A percentile compares a stretch with the other conserved stretches of the same genome.
Evolutionary conservation across 2,797 vertebrate species (phyloP).

Genomic region (Falco berigora): DNA sequence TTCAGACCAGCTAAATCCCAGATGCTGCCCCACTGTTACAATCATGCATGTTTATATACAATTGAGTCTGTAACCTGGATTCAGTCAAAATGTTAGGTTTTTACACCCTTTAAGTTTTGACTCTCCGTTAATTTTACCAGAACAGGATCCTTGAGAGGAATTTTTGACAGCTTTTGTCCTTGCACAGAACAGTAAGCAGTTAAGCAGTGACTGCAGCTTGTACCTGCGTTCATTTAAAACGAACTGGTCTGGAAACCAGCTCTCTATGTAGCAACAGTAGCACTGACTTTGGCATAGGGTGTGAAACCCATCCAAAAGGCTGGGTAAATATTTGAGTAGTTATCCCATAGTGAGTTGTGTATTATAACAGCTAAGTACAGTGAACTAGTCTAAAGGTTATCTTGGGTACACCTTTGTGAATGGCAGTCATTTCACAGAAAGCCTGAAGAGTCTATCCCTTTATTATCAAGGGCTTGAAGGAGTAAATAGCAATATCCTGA

Average conservation of each 20-base stretch:
- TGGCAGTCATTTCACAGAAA: neutral
- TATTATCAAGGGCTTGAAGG: neutral
- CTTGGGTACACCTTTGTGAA: neutral
- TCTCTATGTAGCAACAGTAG: neutral
- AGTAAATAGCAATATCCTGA: neutral
- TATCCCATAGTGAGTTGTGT: neutral
- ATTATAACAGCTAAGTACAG: neutral
- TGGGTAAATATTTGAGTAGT: slow-evolving; percentile 11
- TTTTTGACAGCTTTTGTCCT: neutral
- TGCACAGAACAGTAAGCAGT: neutral
- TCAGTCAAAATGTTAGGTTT: neutral
- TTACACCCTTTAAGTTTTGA: neutral
- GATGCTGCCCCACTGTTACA: neutral
- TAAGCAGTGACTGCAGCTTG: neutral
- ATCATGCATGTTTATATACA: neutral
- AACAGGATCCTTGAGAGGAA: neutral
- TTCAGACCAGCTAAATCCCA: neutral
- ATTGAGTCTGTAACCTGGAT: neutral
- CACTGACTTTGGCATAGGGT: neutral
- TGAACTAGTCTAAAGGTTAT: neutral
- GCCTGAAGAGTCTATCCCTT: neutral
- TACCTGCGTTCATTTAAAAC: neutral
- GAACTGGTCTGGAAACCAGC: neutral
- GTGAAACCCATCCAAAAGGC: neutral
- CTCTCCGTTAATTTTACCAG: neutral